Percentiles rank a stretch among this genome's conserved stretches.
phyloP scores from a whole-genome alignment of 2,113 vertebrate species.

The Nycticorax nycticorax region DNA sequence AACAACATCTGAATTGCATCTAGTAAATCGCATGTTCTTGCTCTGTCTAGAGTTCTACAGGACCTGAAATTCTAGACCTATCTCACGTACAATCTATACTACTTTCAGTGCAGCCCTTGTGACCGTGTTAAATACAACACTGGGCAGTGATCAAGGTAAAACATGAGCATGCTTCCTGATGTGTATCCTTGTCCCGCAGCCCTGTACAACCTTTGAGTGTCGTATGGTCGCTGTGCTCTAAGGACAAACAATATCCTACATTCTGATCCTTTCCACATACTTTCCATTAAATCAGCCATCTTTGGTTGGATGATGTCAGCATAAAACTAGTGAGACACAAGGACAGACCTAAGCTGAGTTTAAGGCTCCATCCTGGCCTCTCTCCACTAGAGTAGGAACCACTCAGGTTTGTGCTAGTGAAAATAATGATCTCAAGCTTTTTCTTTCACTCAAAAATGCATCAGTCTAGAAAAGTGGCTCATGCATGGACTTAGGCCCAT shows the following conservation, averaged over 20 bases:
- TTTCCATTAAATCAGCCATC: accelerated
- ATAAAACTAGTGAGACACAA: neutral
- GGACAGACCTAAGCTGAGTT: neutral
- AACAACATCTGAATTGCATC: neutral
- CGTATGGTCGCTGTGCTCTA: neutral
- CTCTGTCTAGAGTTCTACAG: neutral
- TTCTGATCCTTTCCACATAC: neutral
- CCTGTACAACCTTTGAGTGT: neutral
- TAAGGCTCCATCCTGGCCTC: neutral
- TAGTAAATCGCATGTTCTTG: neutral
- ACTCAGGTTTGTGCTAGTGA: neutral
- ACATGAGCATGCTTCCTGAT: neutral
- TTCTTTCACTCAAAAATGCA: neutral
- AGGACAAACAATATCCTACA: neutral
- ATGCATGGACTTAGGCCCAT: neutral
- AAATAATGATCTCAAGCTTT: neutral
- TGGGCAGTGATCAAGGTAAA: neutral
- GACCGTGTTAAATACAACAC: neutral
- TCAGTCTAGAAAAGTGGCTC: neutral
- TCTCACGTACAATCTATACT: neutral
- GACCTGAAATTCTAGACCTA: neutral
- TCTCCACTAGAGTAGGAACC: neutral
- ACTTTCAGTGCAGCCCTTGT: neutral
- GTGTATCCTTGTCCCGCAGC: accelerated
- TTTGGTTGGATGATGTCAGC: neutral